phyloP scores from a whole-genome alignment of 92 coral and sea anemone species.

The Porites evermanni region DNA sequence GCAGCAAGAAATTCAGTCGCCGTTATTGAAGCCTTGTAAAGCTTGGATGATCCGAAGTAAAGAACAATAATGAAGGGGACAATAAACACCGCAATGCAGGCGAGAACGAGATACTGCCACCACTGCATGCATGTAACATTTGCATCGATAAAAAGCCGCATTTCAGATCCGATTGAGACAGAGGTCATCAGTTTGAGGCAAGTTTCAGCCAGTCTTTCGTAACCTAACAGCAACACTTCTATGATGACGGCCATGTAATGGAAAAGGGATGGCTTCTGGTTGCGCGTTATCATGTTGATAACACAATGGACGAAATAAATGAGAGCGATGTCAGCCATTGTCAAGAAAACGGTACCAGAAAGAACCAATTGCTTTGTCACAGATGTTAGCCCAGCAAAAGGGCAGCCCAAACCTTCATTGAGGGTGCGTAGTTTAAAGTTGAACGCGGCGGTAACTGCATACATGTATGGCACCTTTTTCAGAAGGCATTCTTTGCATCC shows the following conservation, averaged over 20 bases:
- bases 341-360: conserved; percentile 56
- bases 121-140: conserved; percentile 52
- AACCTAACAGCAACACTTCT: conserved; percentile 53
- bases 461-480: conserved; percentile 27
- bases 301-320: not conserved
- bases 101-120: conserved; percentile 5
- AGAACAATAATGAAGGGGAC: conserved; percentile 56
- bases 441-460: conserved; percentile 64
- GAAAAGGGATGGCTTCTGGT: conserved; percentile 24
- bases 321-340: conserved; percentile 1
- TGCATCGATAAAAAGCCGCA: conserved; percentile 47
- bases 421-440: conserved; percentile 61
- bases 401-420: conserved; percentile 55
- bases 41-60: conserved; percentile 44
- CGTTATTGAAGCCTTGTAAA: conserved; percentile 25
- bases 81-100: conserved; percentile 9
- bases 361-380: conserved; percentile 74
- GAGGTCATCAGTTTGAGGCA: conserved; percentile 49
- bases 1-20: conserved; percentile 43
- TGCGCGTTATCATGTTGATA: not conserved
- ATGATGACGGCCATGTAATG: conserved; percentile 51
- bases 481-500: conserved; percentile 20
- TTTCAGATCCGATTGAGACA: conserved; percentile 24
- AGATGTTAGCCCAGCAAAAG: conserved; percentile 75
- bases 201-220: conserved; percentile 59